phyloP scores from a whole-genome alignment of 2,797 vertebrate genomes.

The Staurois parvus region DNA sequence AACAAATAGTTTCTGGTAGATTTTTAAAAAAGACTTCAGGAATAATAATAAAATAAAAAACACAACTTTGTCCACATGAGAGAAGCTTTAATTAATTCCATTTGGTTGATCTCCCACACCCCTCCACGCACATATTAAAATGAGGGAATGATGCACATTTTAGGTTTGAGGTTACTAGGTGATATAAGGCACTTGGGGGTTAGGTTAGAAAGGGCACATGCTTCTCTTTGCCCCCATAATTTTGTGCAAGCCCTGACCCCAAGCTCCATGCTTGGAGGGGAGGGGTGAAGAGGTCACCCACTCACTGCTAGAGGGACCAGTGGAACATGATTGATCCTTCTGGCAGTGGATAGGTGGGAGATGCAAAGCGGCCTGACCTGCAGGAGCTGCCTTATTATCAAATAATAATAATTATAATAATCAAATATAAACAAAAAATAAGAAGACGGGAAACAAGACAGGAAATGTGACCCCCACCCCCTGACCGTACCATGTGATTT shows the following conservation, averaged over 20 bases:
- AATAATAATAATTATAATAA: conserved; percentile 62
- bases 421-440: conserved; percentile 56
- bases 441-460: conserved; percentile 54
- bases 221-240: not conserved
- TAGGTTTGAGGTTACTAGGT: conserved; percentile 28
- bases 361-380: conserved; percentile 59
- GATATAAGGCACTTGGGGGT: conserved; percentile 43
- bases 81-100: conserved; percentile 52
- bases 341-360: conserved; percentile 43
- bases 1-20: conserved; percentile 55
- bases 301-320: conserved; percentile 37
- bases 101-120: conserved; percentile 13
- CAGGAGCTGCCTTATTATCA: conserved; percentile 59
- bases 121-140: conserved; percentile 35
- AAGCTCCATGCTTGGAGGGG: conserved; percentile 12
- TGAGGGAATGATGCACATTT: conserved; percentile 21
- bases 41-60: conserved; percentile 49
- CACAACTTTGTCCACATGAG: conserved; percentile 37
- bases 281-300: conserved; percentile 34
- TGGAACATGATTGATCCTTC: conserved; percentile 41
- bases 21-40: conserved; percentile 52
- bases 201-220: conserved; percentile 20
- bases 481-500: conserved; percentile 57
- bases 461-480: conserved; percentile 47
- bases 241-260: conserved; percentile 42